Evolutionary conservation across 30 jellyfish, hydroid and myxozoan species (phyloP), one percentile per base, ranked within the genome.

Genomic region (Aurelia sp.): DNA sequence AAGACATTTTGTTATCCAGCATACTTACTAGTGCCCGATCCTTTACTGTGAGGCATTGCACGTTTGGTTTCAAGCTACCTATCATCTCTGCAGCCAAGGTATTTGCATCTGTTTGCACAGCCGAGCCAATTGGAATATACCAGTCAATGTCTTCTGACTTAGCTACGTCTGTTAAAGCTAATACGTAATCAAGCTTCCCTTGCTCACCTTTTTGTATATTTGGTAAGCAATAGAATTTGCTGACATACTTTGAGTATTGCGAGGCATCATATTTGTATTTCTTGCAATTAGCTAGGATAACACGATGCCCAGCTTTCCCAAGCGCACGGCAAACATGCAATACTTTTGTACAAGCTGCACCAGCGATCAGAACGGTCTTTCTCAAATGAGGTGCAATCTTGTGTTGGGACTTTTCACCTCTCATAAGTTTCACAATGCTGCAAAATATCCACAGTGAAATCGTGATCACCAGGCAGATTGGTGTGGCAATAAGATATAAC

Each of bases 251-350:
- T 50, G 33, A 8, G 66, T 15, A 47, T 52, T 27, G 31, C 3
- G 20, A 2, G 2, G 71, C 84, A 72, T 47, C 40, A 22, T 57
- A 30, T 33, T 57, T 50, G 72, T 19, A 72, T 41, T 52, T 72
- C 35, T 16, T 72, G 13, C 50, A 13, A 16, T 72, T 70, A 15
- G 71, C 73, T 18, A 72, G 19, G 1, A 72, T 21, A 17, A 72
- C 31, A 7, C 66, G 66, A 38, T 72, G 84, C 8, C 84, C 84
- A 0, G 84, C 84, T 41, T 41, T 72, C 15, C 84, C 84, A 72
- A 72, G 70, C 16, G 48, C 20, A 5, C 68, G 40, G 33, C 68
- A 47, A 13, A 72, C 30, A 40, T 72, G 84, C 12, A 72, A 41
- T 22, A 48, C 84, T 72, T 72, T 72, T 11, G 72, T 21, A 7